These are phyloP conservation scores for Sarotherodon lohbergeri DNA, from an alignment of 2,113 vertebrate genomes.

Conservation along the genomic window DNA sequence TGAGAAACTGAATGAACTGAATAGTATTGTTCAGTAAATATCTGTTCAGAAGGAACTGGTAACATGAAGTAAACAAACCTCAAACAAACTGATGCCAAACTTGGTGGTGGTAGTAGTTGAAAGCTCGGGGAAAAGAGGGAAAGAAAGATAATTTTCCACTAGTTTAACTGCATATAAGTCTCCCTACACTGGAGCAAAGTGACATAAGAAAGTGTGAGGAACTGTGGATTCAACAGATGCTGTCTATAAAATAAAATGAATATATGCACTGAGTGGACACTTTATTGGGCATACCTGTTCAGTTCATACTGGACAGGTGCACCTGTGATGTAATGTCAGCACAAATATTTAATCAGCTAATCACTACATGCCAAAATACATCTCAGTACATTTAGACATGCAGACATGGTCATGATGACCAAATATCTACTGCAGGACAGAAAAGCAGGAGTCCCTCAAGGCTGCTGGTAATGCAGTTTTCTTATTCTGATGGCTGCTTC, in stretches of 20 bases:
- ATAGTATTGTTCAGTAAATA: neutral
- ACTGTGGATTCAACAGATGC: neutral
- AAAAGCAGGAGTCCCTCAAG: neutral
- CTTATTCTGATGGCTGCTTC: neutral
- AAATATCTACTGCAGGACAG: neutral
- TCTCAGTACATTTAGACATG: neutral
- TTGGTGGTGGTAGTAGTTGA: neutral
- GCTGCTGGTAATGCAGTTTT: neutral
- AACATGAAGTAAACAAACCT: constrained; percentile 27
- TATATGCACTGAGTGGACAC: neutral
- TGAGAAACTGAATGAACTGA: neutral
- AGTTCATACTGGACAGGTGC: fast-evolving
- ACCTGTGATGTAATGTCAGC: neutral
- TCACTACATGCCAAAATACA: neutral
- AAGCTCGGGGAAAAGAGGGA: neutral
- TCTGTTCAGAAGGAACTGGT: constrained; percentile 31
- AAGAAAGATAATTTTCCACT: neutral
- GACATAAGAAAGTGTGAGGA: neutral
- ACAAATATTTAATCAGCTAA: neutral
- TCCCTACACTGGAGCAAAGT: neutral
- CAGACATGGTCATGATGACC: neutral
- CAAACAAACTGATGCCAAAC: neutral
- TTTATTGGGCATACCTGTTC: neutral
- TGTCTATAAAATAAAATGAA: neutral
- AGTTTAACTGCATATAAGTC: neutral